Percentiles rank a stretch among this genome's conserved stretches.
Evolutionary conservation across 2,888 invertebrate species (phyloP).

Genomic region (Amphipoea lucens): DNA sequence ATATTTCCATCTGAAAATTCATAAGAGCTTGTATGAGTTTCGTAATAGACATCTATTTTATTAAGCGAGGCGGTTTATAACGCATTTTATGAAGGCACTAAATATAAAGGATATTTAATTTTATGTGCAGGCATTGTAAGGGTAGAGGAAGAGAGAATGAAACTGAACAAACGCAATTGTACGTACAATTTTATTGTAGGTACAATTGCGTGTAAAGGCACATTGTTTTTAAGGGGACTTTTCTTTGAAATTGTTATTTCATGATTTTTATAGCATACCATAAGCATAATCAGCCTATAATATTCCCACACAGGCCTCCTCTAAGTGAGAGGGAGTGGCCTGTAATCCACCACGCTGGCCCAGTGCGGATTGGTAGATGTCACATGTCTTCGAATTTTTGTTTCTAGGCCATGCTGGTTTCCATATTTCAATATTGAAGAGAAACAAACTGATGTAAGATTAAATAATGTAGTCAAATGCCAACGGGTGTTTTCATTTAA

Average conservation of each 20-base stretch:
- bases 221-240: background rate
- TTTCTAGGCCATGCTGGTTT: background rate
- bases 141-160: background rate
- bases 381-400: background rate
- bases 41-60: conserved; percentile 36
- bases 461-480: too few species aligned
- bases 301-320: background rate
- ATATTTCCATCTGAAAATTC: conserved; percentile 29
- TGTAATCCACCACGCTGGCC: background rate
- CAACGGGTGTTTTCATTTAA: too few species aligned
- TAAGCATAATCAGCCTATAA: background rate
- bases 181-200: background rate
- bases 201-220: background rate
- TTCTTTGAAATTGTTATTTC: background rate
- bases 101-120: conserved; percentile 15
- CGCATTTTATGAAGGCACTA: conserved; percentile 29
- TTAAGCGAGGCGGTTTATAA: conserved; percentile 23
- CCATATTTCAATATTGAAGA: too few species aligned
- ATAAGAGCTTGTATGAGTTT: conserved; percentile 17
- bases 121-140: background rate
- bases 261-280: background rate
- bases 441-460: too few species aligned
- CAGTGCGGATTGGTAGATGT: background rate
- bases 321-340: background rate
- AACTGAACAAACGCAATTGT: background rate